phyloP scores from a whole-genome alignment of 2,888 invertebrate genomes.

The Cataglyphis albicans region DNA sequence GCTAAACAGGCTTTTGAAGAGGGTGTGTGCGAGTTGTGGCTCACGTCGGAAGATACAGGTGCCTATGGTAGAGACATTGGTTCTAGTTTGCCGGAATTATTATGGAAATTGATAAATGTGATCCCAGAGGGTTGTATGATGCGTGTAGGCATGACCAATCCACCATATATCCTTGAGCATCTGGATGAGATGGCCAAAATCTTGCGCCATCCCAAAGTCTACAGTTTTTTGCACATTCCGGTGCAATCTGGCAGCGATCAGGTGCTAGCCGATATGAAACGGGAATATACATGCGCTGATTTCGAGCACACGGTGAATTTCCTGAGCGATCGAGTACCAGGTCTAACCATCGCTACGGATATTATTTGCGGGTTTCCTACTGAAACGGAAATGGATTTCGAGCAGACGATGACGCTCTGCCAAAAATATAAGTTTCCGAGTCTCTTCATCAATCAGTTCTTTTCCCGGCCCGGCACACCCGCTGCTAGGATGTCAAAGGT shows the following conservation, averaged over 20 bases:
- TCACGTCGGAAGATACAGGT: conserved; percentile 99
- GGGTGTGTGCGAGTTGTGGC: conserved; percentile 98
- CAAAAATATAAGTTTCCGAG: conserved; percentile 95
- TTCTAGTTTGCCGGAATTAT: conserved; percentile 93
- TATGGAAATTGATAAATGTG: conserved; percentile 94
- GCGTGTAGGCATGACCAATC: conserved; percentile 99
- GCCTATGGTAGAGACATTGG: conserved; percentile 98
- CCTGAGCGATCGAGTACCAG: conserved; percentile 93
- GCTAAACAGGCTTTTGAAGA: conserved; percentile 95
- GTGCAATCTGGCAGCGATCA: conserved; percentile 99
- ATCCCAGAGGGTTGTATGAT: conserved; percentile 92
- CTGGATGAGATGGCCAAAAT: conserved; percentile 95
- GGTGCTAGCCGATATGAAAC: conserved; percentile 97
- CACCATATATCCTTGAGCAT: conserved; percentile 98
- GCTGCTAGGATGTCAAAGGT: conserved; percentile 96
- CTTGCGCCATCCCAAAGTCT: conserved; percentile 95
- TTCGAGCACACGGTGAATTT: conserved; percentile 96
- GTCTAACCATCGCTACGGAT: conserved; percentile 98
- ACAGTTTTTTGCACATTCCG: conserved; percentile 98
- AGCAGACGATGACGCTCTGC: conserved; percentile 94
- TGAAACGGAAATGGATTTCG: conserved; percentile 96
- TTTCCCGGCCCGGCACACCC: conserved; percentile 97
- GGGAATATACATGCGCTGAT: conserved; percentile 96
- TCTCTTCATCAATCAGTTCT: conserved; percentile 99
- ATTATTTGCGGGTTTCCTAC: conserved; percentile 99